Conservation (phyloP, 2,113 vertebrate species). For the Sylvilagus bachmani region DNA sequence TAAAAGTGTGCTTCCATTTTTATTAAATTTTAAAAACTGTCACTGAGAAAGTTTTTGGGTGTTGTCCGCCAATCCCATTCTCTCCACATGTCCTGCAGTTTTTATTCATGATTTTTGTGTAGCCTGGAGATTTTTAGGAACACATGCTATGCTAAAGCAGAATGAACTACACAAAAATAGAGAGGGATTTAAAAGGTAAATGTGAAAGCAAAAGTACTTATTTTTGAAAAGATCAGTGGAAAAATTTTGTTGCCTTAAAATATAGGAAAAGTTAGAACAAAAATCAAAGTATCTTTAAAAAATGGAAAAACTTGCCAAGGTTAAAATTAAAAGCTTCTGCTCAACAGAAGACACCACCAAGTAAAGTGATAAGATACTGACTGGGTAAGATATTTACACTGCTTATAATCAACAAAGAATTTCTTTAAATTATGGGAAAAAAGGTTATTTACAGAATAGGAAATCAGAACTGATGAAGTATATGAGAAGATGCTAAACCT, state of each 20-base stretch:
- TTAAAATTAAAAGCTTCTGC: slow-evolving; percentile 35
- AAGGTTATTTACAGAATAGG: neutral
- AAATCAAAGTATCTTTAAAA: slow-evolving; percentile 19
- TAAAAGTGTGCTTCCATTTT: slow-evolving; percentile 43
- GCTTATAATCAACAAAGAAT: slow-evolving; percentile 21
- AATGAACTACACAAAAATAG: neutral
- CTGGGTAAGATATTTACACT: neutral
- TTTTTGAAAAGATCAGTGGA: neutral
- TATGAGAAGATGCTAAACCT: neutral
- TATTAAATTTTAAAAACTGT: neutral
- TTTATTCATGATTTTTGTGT: slow-evolving; percentile 25
- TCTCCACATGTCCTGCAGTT: neutral
- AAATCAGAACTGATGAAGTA: neutral
- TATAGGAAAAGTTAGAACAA: neutral
- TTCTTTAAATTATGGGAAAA: neutral
- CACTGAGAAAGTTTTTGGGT: slow-evolving; percentile 21
- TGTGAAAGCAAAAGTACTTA: neutral
- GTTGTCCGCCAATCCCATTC: neutral
- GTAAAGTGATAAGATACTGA: neutral
- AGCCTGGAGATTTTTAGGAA: slow-evolving; percentile 12
- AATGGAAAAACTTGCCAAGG: neutral
- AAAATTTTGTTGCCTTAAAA: slow-evolving; percentile 22
- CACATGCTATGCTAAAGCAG: slow-evolving; percentile 14
- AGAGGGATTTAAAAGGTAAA: slow-evolving; percentile 3
- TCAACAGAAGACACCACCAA: slow-evolving; percentile 28